Evolutionary conservation across 1,140 invertebrate genomes (phyloP).

Genomic region (Pygmarrhopalites habei): DNA sequence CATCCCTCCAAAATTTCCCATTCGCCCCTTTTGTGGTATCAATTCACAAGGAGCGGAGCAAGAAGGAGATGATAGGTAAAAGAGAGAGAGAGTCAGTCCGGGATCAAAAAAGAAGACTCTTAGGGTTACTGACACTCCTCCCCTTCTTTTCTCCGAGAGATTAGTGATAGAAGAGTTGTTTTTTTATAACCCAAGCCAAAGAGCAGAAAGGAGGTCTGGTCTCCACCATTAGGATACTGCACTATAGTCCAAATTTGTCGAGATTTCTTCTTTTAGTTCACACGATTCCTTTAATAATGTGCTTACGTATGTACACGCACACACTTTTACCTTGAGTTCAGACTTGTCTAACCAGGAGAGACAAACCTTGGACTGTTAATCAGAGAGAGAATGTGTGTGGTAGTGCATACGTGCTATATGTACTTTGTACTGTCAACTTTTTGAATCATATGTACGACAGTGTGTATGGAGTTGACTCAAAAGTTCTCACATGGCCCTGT

Average conservation of each 20-base stretch:
- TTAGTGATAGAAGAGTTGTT: neutral
- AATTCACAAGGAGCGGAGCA: neutral
- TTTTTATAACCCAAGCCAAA: neutral
- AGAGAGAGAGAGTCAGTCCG: neutral
- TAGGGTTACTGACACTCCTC: neutral
- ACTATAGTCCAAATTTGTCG: neutral
- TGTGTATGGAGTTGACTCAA: no score
- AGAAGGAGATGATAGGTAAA: no score
- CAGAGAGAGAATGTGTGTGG: no score
- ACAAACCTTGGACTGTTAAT: no score
- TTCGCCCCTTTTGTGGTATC: neutral
- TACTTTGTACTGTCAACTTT: no score
- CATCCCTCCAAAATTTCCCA: neutral
- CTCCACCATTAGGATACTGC: neutral
- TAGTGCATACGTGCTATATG: no score
- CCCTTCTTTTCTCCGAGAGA: neutral
- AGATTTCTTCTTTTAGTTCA: neutral
- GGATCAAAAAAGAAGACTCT: neutral
- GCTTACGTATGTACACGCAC: neutral
- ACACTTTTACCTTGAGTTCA: no score
- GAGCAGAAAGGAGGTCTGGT: neutral
- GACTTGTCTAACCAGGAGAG: no score
- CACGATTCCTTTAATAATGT: neutral
- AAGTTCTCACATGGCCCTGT: no score
- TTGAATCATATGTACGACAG: no score